These are phyloP conservation scores for Crocallis elinguaria DNA, from an alignment of 2,888 invertebrate species.

Conservation along the genomic window DNA sequence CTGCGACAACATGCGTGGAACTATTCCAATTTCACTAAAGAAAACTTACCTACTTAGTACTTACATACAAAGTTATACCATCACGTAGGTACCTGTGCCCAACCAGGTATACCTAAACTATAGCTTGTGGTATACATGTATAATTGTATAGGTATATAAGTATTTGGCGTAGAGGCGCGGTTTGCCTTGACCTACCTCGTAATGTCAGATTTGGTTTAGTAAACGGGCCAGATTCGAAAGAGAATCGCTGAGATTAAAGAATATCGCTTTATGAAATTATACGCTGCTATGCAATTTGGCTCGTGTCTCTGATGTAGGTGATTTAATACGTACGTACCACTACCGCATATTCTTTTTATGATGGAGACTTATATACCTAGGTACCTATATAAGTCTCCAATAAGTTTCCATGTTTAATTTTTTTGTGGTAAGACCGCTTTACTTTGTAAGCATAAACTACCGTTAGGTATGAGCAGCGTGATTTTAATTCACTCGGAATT, in stretches of 20 bases:
- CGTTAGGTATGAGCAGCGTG: no score
- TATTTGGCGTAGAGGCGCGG: constrained; percentile 5
- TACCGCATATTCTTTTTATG: no score
- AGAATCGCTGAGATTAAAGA: constrained; percentile 1
- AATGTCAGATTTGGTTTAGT: constrained; percentile 21
- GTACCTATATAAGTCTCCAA: no score
- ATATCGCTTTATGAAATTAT: not conserved
- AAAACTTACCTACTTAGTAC: not conserved
- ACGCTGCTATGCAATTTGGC: not conserved
- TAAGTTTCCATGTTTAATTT: no score
- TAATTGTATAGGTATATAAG: not conserved
- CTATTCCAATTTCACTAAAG: constrained; percentile 1
- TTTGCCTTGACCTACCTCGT: constrained; percentile 24
- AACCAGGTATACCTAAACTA: no score
- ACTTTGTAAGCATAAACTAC: no score
- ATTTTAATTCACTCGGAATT: no score
- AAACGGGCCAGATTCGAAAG: constrained; percentile 7
- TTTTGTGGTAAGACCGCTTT: no score
- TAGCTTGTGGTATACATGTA: not conserved
- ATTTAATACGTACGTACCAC: no score
- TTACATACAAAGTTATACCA: no score
- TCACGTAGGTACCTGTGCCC: not conserved
- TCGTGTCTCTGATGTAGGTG: no score
- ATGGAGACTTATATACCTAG: no score
- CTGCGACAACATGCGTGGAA: constrained; percentile 4